Conservation (phyloP, 2,797 vertebrate genomes). For the Takifugu ocellatus region DNA sequence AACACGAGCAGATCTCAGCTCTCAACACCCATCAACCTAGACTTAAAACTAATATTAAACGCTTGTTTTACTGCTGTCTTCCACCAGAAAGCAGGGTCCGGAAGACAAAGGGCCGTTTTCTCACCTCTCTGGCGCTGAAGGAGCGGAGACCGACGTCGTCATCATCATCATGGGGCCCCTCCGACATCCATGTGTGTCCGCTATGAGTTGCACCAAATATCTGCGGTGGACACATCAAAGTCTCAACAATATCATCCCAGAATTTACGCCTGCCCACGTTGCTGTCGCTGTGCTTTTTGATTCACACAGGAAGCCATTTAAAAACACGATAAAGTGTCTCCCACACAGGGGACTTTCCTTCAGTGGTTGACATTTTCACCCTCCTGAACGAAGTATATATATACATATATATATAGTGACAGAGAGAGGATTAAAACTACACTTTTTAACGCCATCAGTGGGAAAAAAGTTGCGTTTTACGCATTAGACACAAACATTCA, state of each 20-base stretch:
- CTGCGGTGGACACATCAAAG: conserved; percentile 6
- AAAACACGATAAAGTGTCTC: conserved; percentile 21
- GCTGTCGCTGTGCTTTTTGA: background rate
- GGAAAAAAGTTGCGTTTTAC: no score
- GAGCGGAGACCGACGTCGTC: conserved; percentile 52
- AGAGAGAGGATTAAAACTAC: no score
- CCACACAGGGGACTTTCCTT: conserved; percentile 64
- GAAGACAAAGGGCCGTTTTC: background rate
- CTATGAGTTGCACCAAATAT: conserved; percentile 18
- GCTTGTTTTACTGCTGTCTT: no score
- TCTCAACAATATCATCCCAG: no score
- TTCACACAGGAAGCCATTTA: conserved; percentile 20
- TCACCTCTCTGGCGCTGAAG: conserved; percentile 59
- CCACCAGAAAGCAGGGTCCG: no score
- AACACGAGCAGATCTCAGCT: no score
- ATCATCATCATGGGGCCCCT: conserved; percentile 63
- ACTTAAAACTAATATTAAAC: no score
- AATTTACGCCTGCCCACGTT: background rate
- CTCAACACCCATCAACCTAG: no score
- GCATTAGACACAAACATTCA: no score
- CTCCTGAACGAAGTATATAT: conserved; percentile 6
- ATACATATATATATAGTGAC: no score
- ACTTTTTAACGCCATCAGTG: no score
- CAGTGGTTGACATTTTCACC: background rate
- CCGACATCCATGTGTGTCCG: conserved; percentile 54